Evolutionary conservation across 30 jellyfish, hydroid and myxozoan genomes (phyloP), one percentile per base, ranked within the genome.

Genomic region (Aurelia aurita): DNA sequence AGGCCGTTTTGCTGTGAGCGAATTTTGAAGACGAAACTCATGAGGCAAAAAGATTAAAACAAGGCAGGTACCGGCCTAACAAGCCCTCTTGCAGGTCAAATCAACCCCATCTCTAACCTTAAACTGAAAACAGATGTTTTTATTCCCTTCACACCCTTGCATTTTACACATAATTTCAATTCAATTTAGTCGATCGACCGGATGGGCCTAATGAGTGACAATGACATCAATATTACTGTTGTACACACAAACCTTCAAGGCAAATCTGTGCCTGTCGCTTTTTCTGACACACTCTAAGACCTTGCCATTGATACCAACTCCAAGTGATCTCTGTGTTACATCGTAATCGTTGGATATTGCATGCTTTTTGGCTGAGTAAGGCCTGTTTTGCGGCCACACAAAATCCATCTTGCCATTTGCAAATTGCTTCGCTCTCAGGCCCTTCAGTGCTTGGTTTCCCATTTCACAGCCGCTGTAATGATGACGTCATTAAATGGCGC

Each of bases 381-480:
- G 97, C 46, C 97, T 91, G 80, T 93, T 93, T 77, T 93, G 98
- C 2, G 98, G 98, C 98, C 98, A 93, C 44, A 88, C 73, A 78
- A 79, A 77, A 22, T 95, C 87, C 96, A 87, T 87, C 59, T 57
- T 92, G 65, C 87, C 86, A 67, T 44, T 70, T 67, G 62, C 46
- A 27, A n/a, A 19, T 27, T 39, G 22, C 43, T 27, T 21, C 47
- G 68, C 47, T 47, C 84, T 47, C 69, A 47, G 69, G 43, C 93
- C 79, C 54, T 64, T 59, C 65, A 32, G 77, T 45, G 74, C 69
- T 61, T 72, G 93, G 76, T 83, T 83, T 68, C 93, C 93, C 93
- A 83, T 83, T 71, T 58, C 85, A 49, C 68, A 74, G 34, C 31
- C 72, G 58, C 59, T 58, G 60, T 3, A 44, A 19, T 55, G 67